Evolutionary conservation across 2,113 vertebrate genomes (phyloP).

Genomic region (Regulus satrapa): DNA sequence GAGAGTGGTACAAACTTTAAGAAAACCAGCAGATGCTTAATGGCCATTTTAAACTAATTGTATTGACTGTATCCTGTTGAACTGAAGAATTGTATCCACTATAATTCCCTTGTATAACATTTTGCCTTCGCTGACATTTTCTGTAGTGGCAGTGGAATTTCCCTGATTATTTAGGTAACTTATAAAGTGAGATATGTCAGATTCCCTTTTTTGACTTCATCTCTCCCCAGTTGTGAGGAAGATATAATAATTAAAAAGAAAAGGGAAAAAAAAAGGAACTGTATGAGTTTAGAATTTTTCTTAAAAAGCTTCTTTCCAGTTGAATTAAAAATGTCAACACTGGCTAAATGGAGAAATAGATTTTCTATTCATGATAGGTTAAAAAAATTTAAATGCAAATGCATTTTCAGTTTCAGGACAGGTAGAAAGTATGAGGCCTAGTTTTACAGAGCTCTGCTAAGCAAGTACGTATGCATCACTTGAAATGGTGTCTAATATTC

Average conservation of each 20-base stretch:
- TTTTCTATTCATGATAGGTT: slow-evolving; percentile 44
- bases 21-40: slow-evolving; percentile 10
- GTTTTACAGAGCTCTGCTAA: slow-evolving; percentile 55
- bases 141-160: neutral
- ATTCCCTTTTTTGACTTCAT: neutral
- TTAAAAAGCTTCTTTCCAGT: slow-evolving; percentile 57
- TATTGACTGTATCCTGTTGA: slow-evolving; percentile 13
- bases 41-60: slow-evolving; percentile 33
- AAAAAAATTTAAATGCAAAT: slow-evolving; percentile 38
- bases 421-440: slow-evolving; percentile 29
- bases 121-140: neutral
- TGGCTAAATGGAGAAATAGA: slow-evolving; percentile 56
- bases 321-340: slow-evolving; percentile 63
- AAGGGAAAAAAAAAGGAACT: neutral
- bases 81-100: slow-evolving; percentile 22
- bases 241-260: slow-evolving; percentile 27
- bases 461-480: slow-evolving; percentile 50
- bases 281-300: neutral
- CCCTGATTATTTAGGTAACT: neutral
- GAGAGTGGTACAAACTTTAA: neutral
- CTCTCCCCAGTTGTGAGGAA: neutral
- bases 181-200: neutral
- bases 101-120: neutral
- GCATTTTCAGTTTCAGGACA: slow-evolving; percentile 56
- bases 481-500: slow-evolving; percentile 68